Base-by-base conservation (phyloP, 2,797 vertebrate genomes). In the Enteromius treurensis region DNA sequence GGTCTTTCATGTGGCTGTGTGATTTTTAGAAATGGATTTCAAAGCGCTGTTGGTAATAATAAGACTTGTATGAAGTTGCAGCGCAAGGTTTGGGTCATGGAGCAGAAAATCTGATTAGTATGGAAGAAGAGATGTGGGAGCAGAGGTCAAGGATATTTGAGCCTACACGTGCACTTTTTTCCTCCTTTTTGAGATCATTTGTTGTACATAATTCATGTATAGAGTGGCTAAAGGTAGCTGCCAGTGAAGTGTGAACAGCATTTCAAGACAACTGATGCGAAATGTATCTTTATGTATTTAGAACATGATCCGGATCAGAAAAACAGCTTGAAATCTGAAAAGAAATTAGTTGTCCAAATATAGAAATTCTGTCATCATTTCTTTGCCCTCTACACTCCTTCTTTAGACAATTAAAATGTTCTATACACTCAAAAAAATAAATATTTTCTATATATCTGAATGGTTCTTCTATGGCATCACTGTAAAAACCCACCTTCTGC, bases 161-260 rank as follows among this genome's bases (percentile, higher is more conserved):
- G 49, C 79, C n/a, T 83, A 77, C 47, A 67, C 21, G 1, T 70
- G 51, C 65, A 34, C 11, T 70, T 68, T 76, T 60, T 42, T 26
- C 64, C 29, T 17, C 5, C 26, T 69, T 34, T 80, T 51, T 84
- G 65, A 55, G 77, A 74, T 11, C 21, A 40, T 80, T 86, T 86
- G 77, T 29, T 81, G 73, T 84, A 77, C 76, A 86, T 85, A 62
- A 82, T 81, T 80, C 69, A 88, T 84, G 77, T 79, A 51, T 77
- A 80, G 76, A 76, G 68, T 21, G 49, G 49, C 82, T 55, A 40
- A 9, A 29, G 64, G 42, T 58, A 76, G 78, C 21, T 89, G 89
- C 78, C 92, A 82, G 81, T 88, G 85, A 68, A 86, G 84, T 55
- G 51, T 84, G 40, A 34, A 53, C 14, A 21, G 2, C 26, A 32